Evolutionary conservation across 1,140 invertebrate genomes (phyloP).

Genomic region (Pseudomyrmex cubaensis): DNA sequence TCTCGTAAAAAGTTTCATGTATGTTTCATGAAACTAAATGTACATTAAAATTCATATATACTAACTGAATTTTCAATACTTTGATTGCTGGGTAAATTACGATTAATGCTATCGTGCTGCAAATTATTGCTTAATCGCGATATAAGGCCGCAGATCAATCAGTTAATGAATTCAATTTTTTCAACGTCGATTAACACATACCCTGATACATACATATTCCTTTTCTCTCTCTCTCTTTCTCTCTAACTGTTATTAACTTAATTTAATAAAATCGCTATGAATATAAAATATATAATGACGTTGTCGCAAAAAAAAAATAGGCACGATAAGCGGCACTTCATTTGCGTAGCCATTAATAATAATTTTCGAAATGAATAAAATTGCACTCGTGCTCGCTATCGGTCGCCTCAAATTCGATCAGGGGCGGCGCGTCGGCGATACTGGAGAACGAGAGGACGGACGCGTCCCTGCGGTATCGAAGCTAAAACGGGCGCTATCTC

Average conservation of each 20-base stretch:
- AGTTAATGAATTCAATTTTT: background rate
- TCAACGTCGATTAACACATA: background rate
- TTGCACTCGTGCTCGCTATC: constrained; percentile 8
- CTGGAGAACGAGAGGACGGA: background rate
- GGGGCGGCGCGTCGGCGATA: background rate
- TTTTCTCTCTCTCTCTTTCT: background rate
- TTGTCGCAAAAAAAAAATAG: background rate
- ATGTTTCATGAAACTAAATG: background rate
- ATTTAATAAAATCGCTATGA: constrained; percentile 13
- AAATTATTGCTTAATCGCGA: background rate
- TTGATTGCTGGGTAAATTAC: background rate
- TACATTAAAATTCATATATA: background rate
- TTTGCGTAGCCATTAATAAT: constrained; percentile 25
- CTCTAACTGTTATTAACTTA: constrained; percentile 30
- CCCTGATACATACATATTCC: background rate
- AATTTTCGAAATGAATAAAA: constrained; percentile 46
- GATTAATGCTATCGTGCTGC: too few relatives aligned
- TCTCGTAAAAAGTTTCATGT: background rate
- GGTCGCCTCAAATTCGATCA: constrained; percentile 30
- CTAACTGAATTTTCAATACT: background rate
- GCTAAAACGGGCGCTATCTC: constrained; percentile 22
- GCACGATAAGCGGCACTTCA: background rate
- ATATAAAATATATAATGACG: constrained; percentile 1
- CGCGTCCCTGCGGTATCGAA: background rate
- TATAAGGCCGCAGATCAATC: background rate